Evolutionary conservation across 2,113 vertebrate genomes (phyloP), one percentile per base, ranked within the genome.

Genomic region (Perognathus longimembris): DNA sequence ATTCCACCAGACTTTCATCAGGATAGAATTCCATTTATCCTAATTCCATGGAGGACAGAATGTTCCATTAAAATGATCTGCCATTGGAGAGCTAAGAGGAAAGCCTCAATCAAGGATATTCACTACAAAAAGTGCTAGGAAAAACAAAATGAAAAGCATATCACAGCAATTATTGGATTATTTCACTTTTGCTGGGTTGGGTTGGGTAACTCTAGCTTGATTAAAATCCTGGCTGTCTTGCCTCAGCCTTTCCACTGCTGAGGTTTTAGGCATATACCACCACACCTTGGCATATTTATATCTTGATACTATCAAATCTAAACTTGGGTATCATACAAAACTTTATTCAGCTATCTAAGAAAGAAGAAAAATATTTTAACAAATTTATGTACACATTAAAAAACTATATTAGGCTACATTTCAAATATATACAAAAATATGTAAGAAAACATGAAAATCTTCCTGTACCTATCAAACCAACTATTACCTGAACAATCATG

Each of bases 1-100:
- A 61, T 61, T 61, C 59, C 24, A 61, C 59, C 8, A 61, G 59
- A 61, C 20, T 61, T 61, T 26, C 59, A 61, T 61, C 21, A 61
- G 59, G 59, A 61, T 26, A 61, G 45, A n/a, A 75, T 89, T 77
- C 59, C 74, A 32, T 89, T 75, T 91, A 18, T 89, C n/a, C 28
- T 64, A 70, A 73, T 84, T 94, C 38, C 38, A n/a, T 10, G 54
- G n/a, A 36, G 32, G 5, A 45, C 7, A 88, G 59, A 78, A 32
- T 70, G 75, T 90, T 70, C 32, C 38, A 84, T 83, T 86, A 88
- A 92, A 87, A 81, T 42, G 24, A 76, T 61, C 30, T 90, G 12
- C 61, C 75, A 3, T 77, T 77, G 69, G 40, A 85, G 88, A 77
- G 30, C 42, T 64, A 77, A 69, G n/a, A 59, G n/a, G 6, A 90